phyloP scores from a whole-genome alignment of 2,113 vertebrate species.

The Orientallactaga bullata region DNA sequence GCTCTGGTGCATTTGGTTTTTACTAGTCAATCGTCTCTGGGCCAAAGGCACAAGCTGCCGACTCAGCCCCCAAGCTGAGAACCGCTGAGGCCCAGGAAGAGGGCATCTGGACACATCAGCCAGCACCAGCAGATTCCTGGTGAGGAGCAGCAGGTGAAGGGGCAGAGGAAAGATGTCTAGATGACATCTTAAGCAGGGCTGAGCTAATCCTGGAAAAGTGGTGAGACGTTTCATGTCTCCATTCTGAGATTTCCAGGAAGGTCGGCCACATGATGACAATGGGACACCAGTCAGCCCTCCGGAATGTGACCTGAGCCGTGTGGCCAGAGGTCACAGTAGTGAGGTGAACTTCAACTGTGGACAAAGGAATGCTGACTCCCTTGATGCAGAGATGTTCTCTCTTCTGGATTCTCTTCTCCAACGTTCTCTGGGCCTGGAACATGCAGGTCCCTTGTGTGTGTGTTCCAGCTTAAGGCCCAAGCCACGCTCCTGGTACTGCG shows the following conservation, averaged over 20 bases:
- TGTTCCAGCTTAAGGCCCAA: neutral
- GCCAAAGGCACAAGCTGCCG: neutral
- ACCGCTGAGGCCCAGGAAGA: neutral
- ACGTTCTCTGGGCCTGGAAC: neutral
- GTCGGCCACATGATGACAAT: neutral
- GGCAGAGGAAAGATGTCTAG: neutral
- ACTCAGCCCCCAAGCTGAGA: neutral
- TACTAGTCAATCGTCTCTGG: neutral
- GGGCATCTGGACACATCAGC: neutral
- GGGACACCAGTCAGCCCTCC: neutral
- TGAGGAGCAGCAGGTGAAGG: neutral
- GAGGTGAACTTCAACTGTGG: neutral
- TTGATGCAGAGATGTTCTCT: neutral
- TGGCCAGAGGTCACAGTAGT: neutral
- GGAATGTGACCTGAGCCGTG: neutral
- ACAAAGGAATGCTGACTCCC: neutral
- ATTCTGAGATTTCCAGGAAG: neutral
- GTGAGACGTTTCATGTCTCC: neutral
- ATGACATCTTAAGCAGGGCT: neutral
- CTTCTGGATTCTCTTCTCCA: neutral
- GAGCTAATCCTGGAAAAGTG: neutral
- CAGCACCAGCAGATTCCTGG: neutral
- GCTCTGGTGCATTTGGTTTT: neutral
- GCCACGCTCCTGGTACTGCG: neutral
- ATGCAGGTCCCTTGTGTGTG: rapidly evolving